Base-by-base conservation (phyloP, 2,113 vertebrate species). In the Baryphthengus martii region DNA sequence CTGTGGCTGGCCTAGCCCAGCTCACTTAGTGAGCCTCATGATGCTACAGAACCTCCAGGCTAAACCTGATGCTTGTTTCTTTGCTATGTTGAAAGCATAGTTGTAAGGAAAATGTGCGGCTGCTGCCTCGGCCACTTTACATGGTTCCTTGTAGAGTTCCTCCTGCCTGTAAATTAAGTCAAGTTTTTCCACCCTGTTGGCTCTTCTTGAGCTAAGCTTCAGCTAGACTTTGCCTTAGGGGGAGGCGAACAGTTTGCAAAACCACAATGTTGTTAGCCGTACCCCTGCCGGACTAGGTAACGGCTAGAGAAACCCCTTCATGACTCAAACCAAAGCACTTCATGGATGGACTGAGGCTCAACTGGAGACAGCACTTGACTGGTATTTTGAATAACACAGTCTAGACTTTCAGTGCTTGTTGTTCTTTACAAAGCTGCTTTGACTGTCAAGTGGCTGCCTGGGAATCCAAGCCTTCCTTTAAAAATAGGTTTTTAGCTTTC, bases 391-490 rank as follows among this genome's bases (percentile, higher is more conserved):
- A 80, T 88, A 88, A 74, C 66, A 13, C n/a, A 84, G 75, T 85
- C 85, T 85, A 90, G 90, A 88, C 72, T 91, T 75, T 33, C 35
- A 56, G 76, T 40, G 47, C 65, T 83, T 39, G 55, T 4, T 85
- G 55, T 71, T 90, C 89, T 94, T 93, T 83, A 35, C 75, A 62
- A 84, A 85, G 71, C 71, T 91, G 62, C 39, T 80, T 95, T 88
- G 88, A 52, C 59, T 71, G 75, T 93, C 75, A 67, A 88, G 75
- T 80, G 63, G 67, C 91, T 95, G 79, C 82, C 82, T 79, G 66
- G 82, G 70, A 95, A 76, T 73, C 77, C 88, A 66, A 85, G 42
- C 71, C 90, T 94, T 89, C 67, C 23, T 91, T 96, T 70, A 74
- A 74, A 91, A 91, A 88, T 18, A 83, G 28, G 10, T 59, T 88